A percentile compares a stretch with the other conserved stretches of the same genome.
These are phyloP conservation scores for Mamestra brassicae DNA, from an alignment of 2,888 invertebrate species.

Conservation along the genomic window DNA sequence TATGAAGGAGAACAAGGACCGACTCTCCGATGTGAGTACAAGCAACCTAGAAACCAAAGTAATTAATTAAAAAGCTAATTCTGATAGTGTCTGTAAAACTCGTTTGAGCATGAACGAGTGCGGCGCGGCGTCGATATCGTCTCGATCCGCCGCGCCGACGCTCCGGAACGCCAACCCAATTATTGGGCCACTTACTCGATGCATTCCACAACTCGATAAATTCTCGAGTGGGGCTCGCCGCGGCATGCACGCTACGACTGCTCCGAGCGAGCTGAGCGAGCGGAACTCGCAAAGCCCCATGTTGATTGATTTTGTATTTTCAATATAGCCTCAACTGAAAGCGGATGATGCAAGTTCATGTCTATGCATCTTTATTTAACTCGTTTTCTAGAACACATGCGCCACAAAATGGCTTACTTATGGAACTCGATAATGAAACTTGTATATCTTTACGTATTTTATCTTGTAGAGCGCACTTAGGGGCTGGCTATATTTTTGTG, in stretches of 20 bases:
- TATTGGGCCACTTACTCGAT: constrained; percentile 77
- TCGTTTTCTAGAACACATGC: constrained; percentile 25
- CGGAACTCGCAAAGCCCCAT: constrained; percentile 49
- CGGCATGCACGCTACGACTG: constrained; percentile 51
- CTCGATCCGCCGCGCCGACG: constrained; percentile 33
- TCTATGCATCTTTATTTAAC: constrained; percentile 35
- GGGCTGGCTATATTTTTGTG: constrained; percentile 19
- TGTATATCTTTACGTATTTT: constrained; percentile 22
- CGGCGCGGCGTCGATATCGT: constrained; percentile 61
- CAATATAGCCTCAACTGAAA: constrained; percentile 46
- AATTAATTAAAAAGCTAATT: constrained; percentile 37
- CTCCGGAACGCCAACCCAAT: constrained; percentile 74
- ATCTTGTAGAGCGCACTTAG: constrained; percentile 8
- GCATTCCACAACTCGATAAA: constrained; percentile 77
- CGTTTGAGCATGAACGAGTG: constrained; percentile 42
- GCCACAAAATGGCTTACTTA: constrained; percentile 9
- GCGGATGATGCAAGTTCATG: constrained; percentile 35
- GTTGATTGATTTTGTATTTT: constrained; percentile 62
- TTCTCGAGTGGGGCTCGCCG: constrained; percentile 68
- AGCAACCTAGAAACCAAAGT: not conserved
- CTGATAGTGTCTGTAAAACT: constrained; percentile 34
- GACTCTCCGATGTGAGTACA: no score
- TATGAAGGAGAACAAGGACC: not conserved
- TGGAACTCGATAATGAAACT: constrained; percentile 33
- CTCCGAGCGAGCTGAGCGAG: constrained; percentile 45